These are phyloP conservation scores for Acanthosoma haemorrhoidale DNA, from an alignment of 2,888 invertebrate species.

Conservation along the genomic window DNA sequence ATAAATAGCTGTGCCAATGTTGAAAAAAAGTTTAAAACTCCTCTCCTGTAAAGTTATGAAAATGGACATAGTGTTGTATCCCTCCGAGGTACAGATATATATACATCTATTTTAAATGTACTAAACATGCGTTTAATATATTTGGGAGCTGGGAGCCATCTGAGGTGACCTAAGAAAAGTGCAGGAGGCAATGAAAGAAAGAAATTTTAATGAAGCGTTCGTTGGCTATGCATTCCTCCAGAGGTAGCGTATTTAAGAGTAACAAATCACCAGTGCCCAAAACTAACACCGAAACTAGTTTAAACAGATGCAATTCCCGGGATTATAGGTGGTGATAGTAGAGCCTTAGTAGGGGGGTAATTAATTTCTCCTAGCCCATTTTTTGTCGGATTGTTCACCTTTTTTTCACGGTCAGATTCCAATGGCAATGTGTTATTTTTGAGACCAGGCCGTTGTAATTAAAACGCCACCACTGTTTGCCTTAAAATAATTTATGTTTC, in stretches of 20 bases:
- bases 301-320: constrained; percentile 1
- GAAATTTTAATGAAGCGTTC: background rate
- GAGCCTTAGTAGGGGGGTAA: background rate
- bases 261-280: background rate
- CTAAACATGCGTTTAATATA: too few species aligned
- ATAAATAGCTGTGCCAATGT: too few species aligned
- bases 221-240: too few species aligned
- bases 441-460: background rate
- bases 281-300: background rate
- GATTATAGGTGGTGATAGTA: background rate
- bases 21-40: too few species aligned
- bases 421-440: constrained; percentile 1
- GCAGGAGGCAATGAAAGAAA: background rate
- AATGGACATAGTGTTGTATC: too few species aligned
- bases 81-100: too few species aligned
- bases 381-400: background rate
- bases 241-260: too few species aligned
- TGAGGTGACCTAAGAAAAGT: too few species aligned
- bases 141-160: too few species aligned
- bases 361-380: background rate
- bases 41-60: too few species aligned
- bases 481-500: background rate
- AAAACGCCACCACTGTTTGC: constrained; percentile 4
- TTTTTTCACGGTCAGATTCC: background rate
- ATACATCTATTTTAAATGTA: too few species aligned